phyloP scores from a whole-genome alignment of 2,113 vertebrate genomes.

The Brienomyrus brachyistius region DNA sequence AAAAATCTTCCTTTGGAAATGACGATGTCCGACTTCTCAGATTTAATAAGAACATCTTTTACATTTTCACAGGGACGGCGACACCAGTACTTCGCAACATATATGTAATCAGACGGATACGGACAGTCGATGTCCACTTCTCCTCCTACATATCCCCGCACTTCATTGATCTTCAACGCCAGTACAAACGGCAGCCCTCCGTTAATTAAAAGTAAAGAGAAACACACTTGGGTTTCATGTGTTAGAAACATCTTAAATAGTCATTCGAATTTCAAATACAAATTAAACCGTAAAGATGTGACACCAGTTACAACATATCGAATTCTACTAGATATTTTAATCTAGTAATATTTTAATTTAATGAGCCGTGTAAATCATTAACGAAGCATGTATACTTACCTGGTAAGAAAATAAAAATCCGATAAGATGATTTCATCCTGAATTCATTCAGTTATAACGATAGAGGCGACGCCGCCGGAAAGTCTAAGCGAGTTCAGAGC shows the following conservation, averaged over 20 bases:
- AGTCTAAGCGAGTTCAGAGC: background rate
- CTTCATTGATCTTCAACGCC: constrained; percentile 5
- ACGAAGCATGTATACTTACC: background rate
- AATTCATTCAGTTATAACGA: background rate
- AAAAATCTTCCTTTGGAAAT: constrained; percentile 24
- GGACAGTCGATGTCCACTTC: constrained; percentile 22
- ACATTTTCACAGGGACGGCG: constrained; percentile 10
- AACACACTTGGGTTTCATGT: background rate
- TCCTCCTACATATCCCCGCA: constrained; percentile 21
- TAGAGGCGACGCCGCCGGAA: background rate
- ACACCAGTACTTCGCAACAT: constrained; percentile 31
- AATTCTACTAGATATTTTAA: background rate
- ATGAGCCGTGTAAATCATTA: background rate
- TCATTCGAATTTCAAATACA: background rate
- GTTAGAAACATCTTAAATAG: background rate
- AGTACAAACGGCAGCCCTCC: constrained; percentile 18
- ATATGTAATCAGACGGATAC: constrained; percentile 8
- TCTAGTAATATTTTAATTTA: no score
- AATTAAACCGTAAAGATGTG: background rate
- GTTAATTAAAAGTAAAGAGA: background rate
- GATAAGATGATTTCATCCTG: background rate
- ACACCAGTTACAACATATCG: background rate
- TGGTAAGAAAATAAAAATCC: background rate
- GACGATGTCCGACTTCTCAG: background rate
- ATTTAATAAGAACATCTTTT: constrained; percentile 29